Percentiles rank a stretch among this genome's conserved stretches.
phyloP scores from a whole-genome alignment of 64 coral and sea anemone species.

The Platygyra sinensis region DNA sequence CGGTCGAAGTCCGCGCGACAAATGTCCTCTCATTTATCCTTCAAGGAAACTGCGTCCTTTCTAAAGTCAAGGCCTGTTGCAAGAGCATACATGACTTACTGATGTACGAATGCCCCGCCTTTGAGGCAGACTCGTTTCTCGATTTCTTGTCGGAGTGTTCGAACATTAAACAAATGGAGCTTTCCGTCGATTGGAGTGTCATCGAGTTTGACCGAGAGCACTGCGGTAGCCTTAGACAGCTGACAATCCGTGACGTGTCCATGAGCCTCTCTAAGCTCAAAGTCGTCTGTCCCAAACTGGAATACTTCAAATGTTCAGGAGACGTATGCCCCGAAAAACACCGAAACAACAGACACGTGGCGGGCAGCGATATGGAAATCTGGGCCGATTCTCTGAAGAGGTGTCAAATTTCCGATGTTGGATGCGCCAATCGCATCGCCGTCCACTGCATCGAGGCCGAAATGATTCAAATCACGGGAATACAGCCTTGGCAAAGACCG shows the following conservation, averaged over 20 bases:
- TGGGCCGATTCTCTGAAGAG: conserved; percentile 10
- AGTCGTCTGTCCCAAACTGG: conserved; percentile 46
- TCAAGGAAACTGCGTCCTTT: conserved; percentile 5
- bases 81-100: conserved; percentile 28
- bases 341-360: background rate
- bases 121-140: background rate
- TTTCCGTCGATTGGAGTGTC: conserved; percentile 15
- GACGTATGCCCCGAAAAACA: conserved; percentile 5
- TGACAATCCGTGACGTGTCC: conserved; percentile 28
- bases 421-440: background rate
- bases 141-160: conserved; percentile 33
- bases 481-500: background rate
- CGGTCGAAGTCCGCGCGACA: conserved; percentile 14
- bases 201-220: conserved; percentile 28
- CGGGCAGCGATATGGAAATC: conserved; percentile 15
- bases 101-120: conserved; percentile 32
- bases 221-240: conserved; percentile 19
- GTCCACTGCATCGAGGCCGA: conserved; percentile 20
- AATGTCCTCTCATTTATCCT: conserved; percentile 41
- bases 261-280: conserved; percentile 33
- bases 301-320: conserved; percentile 50
- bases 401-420: conserved; percentile 34
- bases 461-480: conserved; percentile 33
- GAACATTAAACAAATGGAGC: conserved; percentile 30
- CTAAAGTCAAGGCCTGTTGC: conserved; percentile 14